Conservation (phyloP, 2,797 vertebrate species). For the Enteromius afrohamiltoni region DNA sequence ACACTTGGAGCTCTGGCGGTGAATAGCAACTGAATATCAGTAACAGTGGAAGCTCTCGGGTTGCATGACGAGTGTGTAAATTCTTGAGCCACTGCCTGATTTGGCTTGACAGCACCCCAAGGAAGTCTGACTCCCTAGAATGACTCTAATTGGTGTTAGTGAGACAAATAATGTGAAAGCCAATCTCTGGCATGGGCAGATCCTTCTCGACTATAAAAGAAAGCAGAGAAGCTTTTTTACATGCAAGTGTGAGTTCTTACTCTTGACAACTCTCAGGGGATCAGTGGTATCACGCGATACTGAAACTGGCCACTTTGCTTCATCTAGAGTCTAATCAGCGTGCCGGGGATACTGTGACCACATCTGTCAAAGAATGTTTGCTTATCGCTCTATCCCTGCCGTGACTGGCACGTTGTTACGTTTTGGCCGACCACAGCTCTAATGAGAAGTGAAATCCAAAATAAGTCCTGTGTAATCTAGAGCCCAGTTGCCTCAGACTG, state of each 20-base stretch:
- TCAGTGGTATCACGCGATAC: slow-evolving; percentile 64
- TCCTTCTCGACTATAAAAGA: not conserved
- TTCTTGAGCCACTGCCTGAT: slow-evolving; percentile 37
- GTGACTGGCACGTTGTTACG: slow-evolving; percentile 40
- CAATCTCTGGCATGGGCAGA: slow-evolving; percentile 22
- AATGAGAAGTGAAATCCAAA: slow-evolving; percentile 55
- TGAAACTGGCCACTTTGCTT: slow-evolving; percentile 46
- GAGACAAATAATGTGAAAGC: slow-evolving; percentile 15
- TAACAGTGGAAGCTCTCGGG: slow-evolving; percentile 3
- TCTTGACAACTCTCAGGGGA: slow-evolving; percentile 66
- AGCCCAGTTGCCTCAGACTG: slow-evolving; percentile 35
- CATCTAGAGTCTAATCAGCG: slow-evolving; percentile 53
- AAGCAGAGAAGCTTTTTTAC: slow-evolving; percentile 64
- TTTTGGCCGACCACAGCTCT: slow-evolving; percentile 18
- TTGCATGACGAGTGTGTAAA: slow-evolving; percentile 1
- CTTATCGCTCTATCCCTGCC: slow-evolving; percentile 35
- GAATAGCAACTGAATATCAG: slow-evolving; percentile 27
- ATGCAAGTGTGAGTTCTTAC: slow-evolving; percentile 71
- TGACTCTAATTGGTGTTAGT: slow-evolving; percentile 36
- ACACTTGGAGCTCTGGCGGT: slow-evolving; percentile 15
- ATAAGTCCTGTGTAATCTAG: slow-evolving; percentile 41
- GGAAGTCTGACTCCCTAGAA: slow-evolving; percentile 17
- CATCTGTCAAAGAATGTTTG: slow-evolving; percentile 56
- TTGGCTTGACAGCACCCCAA: slow-evolving; percentile 27
- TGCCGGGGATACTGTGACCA: slow-evolving; percentile 17